Base-by-base conservation (phyloP, 2,113 vertebrate species). In the Cyanoderma ruficeps region DNA sequence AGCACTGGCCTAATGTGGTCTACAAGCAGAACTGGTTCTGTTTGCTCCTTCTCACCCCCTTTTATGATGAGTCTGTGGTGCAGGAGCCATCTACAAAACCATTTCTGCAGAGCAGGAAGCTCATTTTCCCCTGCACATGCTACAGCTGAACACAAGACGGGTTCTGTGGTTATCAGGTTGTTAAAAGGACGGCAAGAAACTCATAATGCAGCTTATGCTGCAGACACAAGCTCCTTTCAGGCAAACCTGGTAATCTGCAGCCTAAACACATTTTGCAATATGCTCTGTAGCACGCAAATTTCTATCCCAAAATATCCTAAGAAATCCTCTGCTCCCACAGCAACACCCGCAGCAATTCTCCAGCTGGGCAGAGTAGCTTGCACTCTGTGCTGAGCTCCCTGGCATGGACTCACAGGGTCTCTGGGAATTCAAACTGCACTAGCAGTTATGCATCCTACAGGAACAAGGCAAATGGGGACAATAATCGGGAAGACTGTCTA, bases 71-170 rank as follows among this genome's bases (percentile, higher is more conserved):
- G 46, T 4, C 30, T 2, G 0, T 13, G 60, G 50, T 33, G 28
- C 4, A 5, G 60, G 24, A 90, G 33, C 13, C 49, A 78, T 15
- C 56, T 52, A 27, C 46, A 89, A 70, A 80, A 55, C 21, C 47
- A 60, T n/a, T 90, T 75, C 56, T 86, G 41, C 72, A 89, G 72
- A 87, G 44, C 44, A 75, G 33, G 30, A 78, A 92, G 50, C 24
- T 68, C 11, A 8, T 56, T 84, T 87, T 67, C 18, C 18, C 68
- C 44, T 56, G 60, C 18, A 46, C 24, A 11, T n/a, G 49, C 7
- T 8, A 11, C 52, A 78, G 53, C 47, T 59, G 69, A 87, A 41
- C 31, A 49, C 0, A 0, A 71, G 60, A 49, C 2, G 2, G 24
- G 31, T 53, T 91, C 72, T 63, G 2, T 19, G 25, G 35, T 31